Base-by-base conservation (phyloP, 2,797 vertebrate genomes). In the Gouania willdenowi region DNA sequence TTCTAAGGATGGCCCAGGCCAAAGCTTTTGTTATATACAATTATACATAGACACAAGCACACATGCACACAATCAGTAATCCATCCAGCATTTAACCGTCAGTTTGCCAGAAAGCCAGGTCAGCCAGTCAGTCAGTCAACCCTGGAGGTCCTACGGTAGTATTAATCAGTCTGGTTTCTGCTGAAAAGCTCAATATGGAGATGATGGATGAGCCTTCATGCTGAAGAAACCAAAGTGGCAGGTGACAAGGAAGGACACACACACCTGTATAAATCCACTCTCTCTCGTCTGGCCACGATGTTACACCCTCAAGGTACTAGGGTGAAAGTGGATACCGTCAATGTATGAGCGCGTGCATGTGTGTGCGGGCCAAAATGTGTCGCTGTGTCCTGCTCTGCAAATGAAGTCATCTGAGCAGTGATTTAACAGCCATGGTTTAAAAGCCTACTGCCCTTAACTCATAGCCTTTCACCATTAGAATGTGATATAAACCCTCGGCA, bases 221-320 rank as follows among this genome's bases (percentile, higher is more conserved):
- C 67, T 52, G 75, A 75, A 82, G 77, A 79, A 81, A 57, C 67
- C 60, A 51, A 87, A 86, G 81, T 89, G 89, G 88, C 89, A 88
- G 84, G 81, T 88, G 86, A 88, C 87, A 87, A 86, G 88, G 85
- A 88, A 88, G 85, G 86, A 88, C 87, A 87, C 79, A 77, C 77
- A 81, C 79, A 81, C 84, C 84, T 88, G 85, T 84, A 83, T 87
- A 88, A 86, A 89, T 85, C 79, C 80, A 77, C 72, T 80, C 68
- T 55, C 63, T 59, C 63, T 77, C 62, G 72, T 81, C 81, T 82
- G 53, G 68, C 51, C 36, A 5, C 23, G 21, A 57, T 55, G 56
- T 53, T 65, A 69, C 77, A 63, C 40, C 16, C 41, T 77, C 78
- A 77, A 87, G 79, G 78, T 75, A 81, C 71, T 68, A 29, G 71